Conservation (phyloP, 1,140 invertebrate species). For the Pentalonia nigronervosa region DNA sequence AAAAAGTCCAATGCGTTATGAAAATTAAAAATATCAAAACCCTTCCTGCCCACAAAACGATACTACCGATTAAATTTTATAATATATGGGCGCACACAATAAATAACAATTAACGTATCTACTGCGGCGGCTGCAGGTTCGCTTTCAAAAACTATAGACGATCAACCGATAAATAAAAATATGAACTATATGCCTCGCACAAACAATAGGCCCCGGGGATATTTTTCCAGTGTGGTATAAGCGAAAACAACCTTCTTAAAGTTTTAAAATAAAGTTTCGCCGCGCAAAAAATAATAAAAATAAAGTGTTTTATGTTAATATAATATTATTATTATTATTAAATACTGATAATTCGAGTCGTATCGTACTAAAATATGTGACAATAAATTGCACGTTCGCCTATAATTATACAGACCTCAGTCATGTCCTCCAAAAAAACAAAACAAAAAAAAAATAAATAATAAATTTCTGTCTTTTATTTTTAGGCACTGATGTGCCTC, state of each 20-base stretch:
- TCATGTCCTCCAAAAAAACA: no score
- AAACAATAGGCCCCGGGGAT: background rate
- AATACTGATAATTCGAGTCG: background rate
- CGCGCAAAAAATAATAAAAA: background rate
- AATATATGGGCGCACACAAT: background rate
- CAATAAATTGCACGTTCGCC: no score
- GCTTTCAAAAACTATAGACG: background rate
- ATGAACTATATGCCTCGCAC: background rate
- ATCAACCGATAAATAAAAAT: background rate
- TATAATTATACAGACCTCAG: no score
- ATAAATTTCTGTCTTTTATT: no score
- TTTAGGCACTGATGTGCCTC: no score
- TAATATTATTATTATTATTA: background rate
- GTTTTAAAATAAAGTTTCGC: background rate
- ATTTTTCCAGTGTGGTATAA: background rate
- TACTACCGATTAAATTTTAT: background rate
- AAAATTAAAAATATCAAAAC: background rate
- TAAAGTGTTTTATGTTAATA: background rate
- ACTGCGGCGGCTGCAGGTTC: background rate
- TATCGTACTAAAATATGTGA: background rate
- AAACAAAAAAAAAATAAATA: no score
- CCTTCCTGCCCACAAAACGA: background rate
- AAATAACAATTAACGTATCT: background rate
- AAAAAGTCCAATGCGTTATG: no score
- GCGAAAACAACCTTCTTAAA: background rate